Evolutionary conservation across 1,140 invertebrate species (phyloP).

Genomic region (Sminthurinus signatus): DNA sequence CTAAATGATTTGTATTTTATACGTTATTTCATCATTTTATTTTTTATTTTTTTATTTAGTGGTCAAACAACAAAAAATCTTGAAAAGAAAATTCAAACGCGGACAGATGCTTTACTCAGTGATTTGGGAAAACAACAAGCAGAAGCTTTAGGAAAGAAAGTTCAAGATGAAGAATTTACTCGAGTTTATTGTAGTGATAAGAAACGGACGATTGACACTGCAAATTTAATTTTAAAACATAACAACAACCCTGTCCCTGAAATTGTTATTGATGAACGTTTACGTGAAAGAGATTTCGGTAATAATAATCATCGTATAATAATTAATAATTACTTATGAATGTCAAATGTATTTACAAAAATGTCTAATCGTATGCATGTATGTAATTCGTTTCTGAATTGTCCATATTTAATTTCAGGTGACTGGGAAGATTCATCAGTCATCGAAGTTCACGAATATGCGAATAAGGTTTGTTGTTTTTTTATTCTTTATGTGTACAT

Average conservation of each 20-base stretch:
- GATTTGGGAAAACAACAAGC: constrained; percentile 3
- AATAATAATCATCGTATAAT: too few relatives aligned
- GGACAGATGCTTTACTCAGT: constrained; percentile 10
- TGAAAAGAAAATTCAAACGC: constrained; percentile 17
- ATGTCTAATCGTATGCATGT: too few relatives aligned
- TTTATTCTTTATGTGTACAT: too few relatives aligned
- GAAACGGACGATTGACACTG: neutral
- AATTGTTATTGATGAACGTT: neutral
- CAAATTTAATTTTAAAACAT: constrained; percentile 6
- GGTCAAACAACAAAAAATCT: constrained; percentile 14
- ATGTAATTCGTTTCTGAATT: too few relatives aligned
- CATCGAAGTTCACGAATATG: neutral
- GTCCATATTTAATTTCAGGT: too few relatives aligned
- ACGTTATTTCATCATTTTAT: neutral
- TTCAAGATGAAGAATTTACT: constrained; percentile 15
- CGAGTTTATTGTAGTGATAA: constrained; percentile 10
- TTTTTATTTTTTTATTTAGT: constrained; percentile 3
- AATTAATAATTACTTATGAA: too few relatives aligned
- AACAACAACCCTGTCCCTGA: neutral
- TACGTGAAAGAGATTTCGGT: constrained; percentile 4
- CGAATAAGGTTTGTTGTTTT: too few relatives aligned
- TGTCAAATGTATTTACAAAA: too few relatives aligned
- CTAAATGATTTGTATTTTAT: neutral
- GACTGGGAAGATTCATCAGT: constrained; percentile 2
- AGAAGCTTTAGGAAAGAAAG: neutral